phyloP scores from a whole-genome alignment of 2,888 invertebrate genomes.

The Oscheius sp. region DNA sequence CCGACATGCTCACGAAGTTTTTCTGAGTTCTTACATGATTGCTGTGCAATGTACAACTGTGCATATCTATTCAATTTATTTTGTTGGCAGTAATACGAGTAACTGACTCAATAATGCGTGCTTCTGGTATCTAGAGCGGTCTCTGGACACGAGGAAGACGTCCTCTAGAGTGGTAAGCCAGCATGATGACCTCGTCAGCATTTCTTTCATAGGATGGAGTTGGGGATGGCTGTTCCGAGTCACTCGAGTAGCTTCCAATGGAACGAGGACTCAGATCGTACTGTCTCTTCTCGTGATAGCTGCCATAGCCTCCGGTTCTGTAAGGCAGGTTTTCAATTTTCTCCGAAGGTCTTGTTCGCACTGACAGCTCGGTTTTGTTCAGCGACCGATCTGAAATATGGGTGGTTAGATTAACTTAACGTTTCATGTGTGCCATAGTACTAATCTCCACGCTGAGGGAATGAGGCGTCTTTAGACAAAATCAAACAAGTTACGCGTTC shows the following conservation, averaged over 20 bases:
- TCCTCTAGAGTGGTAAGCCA: conserved; percentile 50
- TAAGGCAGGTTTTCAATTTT: conserved; percentile 43
- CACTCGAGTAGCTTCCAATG: conserved; percentile 42
- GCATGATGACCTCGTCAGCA: conserved; percentile 54
- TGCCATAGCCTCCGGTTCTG: conserved; percentile 54
- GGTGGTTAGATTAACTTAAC: background rate
- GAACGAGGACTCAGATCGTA: conserved; percentile 61
- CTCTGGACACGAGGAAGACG: conserved; percentile 25
- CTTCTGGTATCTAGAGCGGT: conserved; percentile 7
- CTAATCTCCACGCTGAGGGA: conserved; percentile 11
- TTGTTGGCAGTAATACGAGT: background rate
- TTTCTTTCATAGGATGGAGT: conserved; percentile 48
- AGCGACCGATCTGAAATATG: conserved; percentile 27
- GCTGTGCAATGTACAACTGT: background rate
- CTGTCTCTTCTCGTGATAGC: conserved; percentile 52
- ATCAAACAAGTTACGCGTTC: conserved; percentile 16
- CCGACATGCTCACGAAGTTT: too few species aligned
- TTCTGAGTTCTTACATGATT: too few species aligned
- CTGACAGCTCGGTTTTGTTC: conserved; percentile 25
- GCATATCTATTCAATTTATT: background rate
- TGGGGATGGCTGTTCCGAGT: conserved; percentile 60
- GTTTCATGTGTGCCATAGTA: conserved; percentile 9
- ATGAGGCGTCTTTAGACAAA: background rate
- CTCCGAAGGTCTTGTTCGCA: conserved; percentile 21
- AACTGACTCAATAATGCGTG: background rate